Base-by-base conservation (phyloP, 35 echinoderm and acorn worm genomes). In the Patiria miniata region DNA sequence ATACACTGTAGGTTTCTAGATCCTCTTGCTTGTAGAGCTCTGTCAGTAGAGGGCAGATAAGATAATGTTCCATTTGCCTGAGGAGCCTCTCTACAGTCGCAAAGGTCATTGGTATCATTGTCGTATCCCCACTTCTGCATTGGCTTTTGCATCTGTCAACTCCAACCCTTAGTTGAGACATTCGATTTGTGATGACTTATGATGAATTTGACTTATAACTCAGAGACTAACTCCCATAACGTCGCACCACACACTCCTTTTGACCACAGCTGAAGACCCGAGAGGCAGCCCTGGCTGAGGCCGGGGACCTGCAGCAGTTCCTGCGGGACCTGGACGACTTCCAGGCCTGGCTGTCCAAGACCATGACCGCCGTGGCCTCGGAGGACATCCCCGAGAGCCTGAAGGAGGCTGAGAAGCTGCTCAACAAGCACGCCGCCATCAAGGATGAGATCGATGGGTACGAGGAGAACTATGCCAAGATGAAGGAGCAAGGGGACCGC, bases 401-500 rank as follows among this genome's bases (percentile, higher is more conserved):
- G 52, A 83, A 89, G 30, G 96, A 99, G 81, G 96, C 96, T 23
- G 96, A 99, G 87, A 92, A 99, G 83, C 89, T 89, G 65, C 93
- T 99, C 42, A 99, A 99, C 93, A 85, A 90, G 68, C 96, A 99
- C 58, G 96, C 96, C 79, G 96, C 96, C 53, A 95, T 99, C 89
- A 99, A 99, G 78, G 96, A 99, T 38, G 96, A 99, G 78, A 95
- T 99, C 59, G 96, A 99, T 39, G 92, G 96, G 16, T 99, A 99
- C 60, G 96, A 99, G 54, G 96, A 94, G 78, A 94, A 99, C 78
- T 99, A 99, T 61, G 96, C 92, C 81, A 91, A 92, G 93, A 89
- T 99, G 93, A 99, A 94, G 83, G 96, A 99, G 61, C 91, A 87
- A 15, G 96, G 96, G 37, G 89, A 99, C 26, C 89, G 89, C 60